Percentiles rank a stretch among this genome's conserved stretches.
phyloP scores from a whole-genome alignment of 2,797 vertebrate genomes.

The Apodemus agrarius region DNA sequence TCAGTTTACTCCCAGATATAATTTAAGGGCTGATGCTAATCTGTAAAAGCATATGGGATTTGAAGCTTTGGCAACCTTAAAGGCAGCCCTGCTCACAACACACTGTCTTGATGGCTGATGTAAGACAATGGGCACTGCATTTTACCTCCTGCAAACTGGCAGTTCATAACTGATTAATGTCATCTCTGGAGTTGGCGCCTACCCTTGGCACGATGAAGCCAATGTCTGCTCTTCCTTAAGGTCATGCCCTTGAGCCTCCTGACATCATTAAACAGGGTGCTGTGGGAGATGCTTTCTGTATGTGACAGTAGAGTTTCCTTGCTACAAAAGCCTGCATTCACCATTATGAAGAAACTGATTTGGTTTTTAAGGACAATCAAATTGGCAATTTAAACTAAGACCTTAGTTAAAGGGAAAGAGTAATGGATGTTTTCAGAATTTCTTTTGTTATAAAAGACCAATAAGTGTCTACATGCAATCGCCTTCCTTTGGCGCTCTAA shows the following conservation, averaged over 20 bases:
- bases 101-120: conserved; percentile 66
- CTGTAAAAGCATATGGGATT: conserved; percentile 71
- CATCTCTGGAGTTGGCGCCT: conserved; percentile 66
- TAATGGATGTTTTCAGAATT: conserved; percentile 39
- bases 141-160: conserved; percentile 74
- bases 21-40: conserved; percentile 74
- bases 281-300: background rate
- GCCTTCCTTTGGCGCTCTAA: background rate
- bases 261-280: conserved; percentile 54
- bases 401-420: background rate
- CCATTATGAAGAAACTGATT: background rate
- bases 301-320: background rate
- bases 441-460: conserved; percentile 51
- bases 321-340: conserved; percentile 10
- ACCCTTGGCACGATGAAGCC: conserved; percentile 55
- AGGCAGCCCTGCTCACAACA: conserved; percentile 34
- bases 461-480: background rate
- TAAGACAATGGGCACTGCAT: conserved; percentile 53
- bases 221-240: conserved; percentile 59
- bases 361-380: background rate
- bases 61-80: conserved; percentile 58
- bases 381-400: background rate
- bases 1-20: conserved; percentile 74
- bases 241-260: conserved; percentile 42
- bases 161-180: conserved; percentile 72